These are phyloP conservation scores for Lutraria rhynchaena DNA, from an alignment of 1,140 invertebrate species.

Conservation along the genomic window DNA sequence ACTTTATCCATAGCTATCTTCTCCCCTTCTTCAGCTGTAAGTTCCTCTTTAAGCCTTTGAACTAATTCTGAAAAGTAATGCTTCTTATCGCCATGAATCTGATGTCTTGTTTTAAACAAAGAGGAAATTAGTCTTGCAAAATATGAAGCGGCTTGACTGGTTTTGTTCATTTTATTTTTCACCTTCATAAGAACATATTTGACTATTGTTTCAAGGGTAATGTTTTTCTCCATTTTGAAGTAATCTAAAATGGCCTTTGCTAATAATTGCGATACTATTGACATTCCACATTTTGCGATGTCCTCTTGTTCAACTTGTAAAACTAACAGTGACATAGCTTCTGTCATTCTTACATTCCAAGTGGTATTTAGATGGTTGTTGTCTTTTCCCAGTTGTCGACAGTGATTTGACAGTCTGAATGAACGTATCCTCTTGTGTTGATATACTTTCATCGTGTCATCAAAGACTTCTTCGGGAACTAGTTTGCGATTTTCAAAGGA, in stretches of 20 bases:
- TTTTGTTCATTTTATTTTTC: not conserved
- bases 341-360: conserved; percentile 29
- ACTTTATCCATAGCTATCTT: not conserved
- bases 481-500: conserved; percentile 16
- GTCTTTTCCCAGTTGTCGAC: conserved; percentile 1
- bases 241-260: conserved; percentile 28
- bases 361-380: not conserved
- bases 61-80: not conserved
- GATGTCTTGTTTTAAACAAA: conserved; percentile 31
- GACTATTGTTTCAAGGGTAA: not conserved
- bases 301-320: conserved; percentile 1
- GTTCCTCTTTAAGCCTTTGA: not conserved
- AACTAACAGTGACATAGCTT: conserved; percentile 19
- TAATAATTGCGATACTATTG: conserved; percentile 29
- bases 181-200: conserved; percentile 10
- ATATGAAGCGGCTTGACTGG: not conserved
- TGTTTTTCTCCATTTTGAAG: not conserved
- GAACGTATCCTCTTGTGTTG: too few species aligned
- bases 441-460: conserved; percentile 28
- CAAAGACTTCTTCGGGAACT: conserved; percentile 34
- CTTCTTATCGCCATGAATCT: not conserved
- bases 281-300: conserved; percentile 3
- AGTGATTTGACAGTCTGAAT: not conserved
- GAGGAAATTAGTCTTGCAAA: conserved; percentile 6
- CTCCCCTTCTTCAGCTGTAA: not conserved